These are phyloP conservation scores for Chitala chitala DNA, from an alignment of 2,113 vertebrate species.

Conservation along the genomic window DNA sequence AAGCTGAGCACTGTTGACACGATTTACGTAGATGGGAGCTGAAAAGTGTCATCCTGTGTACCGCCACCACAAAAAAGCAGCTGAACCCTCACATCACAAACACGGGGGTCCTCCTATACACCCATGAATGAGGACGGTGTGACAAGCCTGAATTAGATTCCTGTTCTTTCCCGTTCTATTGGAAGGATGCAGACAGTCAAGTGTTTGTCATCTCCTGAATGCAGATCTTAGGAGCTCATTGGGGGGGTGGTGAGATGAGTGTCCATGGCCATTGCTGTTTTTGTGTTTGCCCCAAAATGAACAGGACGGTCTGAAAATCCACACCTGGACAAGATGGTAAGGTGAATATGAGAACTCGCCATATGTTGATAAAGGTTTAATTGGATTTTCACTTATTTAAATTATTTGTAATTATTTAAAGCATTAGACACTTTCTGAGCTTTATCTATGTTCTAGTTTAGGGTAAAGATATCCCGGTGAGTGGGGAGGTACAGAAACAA, in stretches of 20 bases:
- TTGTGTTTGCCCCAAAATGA: background rate
- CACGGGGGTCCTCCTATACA: conserved; percentile 45
- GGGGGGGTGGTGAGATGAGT: conserved; percentile 42
- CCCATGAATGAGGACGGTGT: conserved; percentile 49
- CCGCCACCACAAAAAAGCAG: background rate
- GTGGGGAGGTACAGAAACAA: too few relatives aligned
- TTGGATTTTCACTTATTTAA: too few relatives aligned
- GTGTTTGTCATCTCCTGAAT: conserved; percentile 28
- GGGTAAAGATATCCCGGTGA: too few relatives aligned
- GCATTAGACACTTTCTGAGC: too few relatives aligned
- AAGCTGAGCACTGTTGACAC: background rate
- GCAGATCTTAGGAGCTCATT: conserved; percentile 6
- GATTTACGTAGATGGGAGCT: conserved; percentile 4
- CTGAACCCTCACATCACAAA: conserved; percentile 42
- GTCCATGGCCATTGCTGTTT: background rate
- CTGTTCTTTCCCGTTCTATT: conserved; percentile 51
- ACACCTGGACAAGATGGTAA: too few relatives aligned
- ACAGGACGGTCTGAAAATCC: background rate
- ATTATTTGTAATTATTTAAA: too few relatives aligned
- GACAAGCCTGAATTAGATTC: conserved; percentile 46
- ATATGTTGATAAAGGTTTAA: too few relatives aligned
- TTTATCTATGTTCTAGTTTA: too few relatives aligned
- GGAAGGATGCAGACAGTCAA: conserved; percentile 41
- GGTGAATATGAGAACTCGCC: too few relatives aligned
- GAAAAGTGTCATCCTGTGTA: background rate